phyloP scores from a whole-genome alignment of 92 coral and sea anemone genomes.

The Ricordea florida region DNA sequence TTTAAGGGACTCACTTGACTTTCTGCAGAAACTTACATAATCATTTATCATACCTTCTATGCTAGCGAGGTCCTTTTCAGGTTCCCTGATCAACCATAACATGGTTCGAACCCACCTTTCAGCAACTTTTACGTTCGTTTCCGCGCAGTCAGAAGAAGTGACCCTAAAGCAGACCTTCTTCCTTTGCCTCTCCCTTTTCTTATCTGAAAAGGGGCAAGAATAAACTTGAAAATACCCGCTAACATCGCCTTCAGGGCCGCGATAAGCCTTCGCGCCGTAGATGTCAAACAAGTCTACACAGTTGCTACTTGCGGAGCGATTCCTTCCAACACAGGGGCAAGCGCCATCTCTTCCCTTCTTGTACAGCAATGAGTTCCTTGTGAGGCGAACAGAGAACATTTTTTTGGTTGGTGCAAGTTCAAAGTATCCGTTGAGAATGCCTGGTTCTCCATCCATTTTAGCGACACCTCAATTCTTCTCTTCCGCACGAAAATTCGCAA shows the following conservation, averaged over 20 bases:
- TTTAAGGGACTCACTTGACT: background rate
- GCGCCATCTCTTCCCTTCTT: background rate
- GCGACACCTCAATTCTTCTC: too few relatives aligned
- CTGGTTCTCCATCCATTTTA: slow-evolving; percentile 37
- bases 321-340: background rate
- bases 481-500: too few relatives aligned
- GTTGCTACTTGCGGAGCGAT: slow-evolving; percentile 3
- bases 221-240: slow-evolving; percentile 74
- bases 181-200: slow-evolving; percentile 39
- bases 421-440: slow-evolving; percentile 60
- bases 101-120: slow-evolving; percentile 84
- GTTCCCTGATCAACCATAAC: slow-evolving; percentile 72
- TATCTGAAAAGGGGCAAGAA: slow-evolving; percentile 56
- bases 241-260: slow-evolving; percentile 42
- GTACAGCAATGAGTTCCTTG: slow-evolving; percentile 5
- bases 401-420: slow-evolving; percentile 61
- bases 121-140: slow-evolving; percentile 56
- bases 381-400: slow-evolving; percentile 40
- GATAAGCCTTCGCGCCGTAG: slow-evolving; percentile 76
- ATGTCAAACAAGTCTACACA: slow-evolving; percentile 62
- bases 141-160: slow-evolving; percentile 46
- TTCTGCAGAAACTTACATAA: background rate
- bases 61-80: slow-evolving; percentile 23
- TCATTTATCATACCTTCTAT: slow-evolving; percentile 79
- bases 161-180: slow-evolving; percentile 65